phyloP scores from a whole-genome alignment of 2,113 vertebrate species.

The Mus spicilegus region DNA sequence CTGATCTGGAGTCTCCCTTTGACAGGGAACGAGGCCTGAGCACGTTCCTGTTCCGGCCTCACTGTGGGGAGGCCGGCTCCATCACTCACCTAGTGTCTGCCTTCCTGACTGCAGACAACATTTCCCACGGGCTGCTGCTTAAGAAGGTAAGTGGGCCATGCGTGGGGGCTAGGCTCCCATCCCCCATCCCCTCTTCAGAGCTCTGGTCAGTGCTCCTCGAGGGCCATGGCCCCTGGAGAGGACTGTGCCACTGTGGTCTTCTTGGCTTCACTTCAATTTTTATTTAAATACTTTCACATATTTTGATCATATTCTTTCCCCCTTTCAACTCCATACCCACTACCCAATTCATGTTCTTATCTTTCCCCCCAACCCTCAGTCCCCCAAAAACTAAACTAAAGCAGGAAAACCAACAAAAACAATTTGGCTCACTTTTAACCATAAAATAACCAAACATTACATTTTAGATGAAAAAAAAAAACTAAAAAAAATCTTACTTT shows the following conservation, averaged over 20 bases:
- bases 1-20: constrained; percentile 6
- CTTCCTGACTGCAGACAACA: constrained; percentile 98
- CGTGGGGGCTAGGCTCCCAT: background rate
- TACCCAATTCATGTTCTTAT: too few species aligned
- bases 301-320: background rate
- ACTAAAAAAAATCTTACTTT: background rate
- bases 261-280: constrained; percentile 2
- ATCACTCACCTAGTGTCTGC: constrained; percentile 98
- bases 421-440: constrained; percentile 36
- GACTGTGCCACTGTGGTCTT: background rate
- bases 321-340: too few species aligned
- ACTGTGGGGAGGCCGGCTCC: constrained; percentile 98
- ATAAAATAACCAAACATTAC: constrained; percentile 42
- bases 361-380: too few species aligned
- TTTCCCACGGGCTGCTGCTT: constrained; percentile 97
- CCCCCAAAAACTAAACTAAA: background rate
- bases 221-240: background rate
- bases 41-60: constrained; percentile 97
- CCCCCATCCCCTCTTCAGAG: background rate
- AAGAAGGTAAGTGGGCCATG: constrained; percentile 91
- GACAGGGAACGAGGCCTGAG: constrained; percentile 94
- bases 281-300: background rate
- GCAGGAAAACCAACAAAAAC: background rate
- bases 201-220: background rate
- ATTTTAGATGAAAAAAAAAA: constrained; percentile 33